Base-by-base conservation (phyloP, 2,797 vertebrate species). In the Huso huso region DNA sequence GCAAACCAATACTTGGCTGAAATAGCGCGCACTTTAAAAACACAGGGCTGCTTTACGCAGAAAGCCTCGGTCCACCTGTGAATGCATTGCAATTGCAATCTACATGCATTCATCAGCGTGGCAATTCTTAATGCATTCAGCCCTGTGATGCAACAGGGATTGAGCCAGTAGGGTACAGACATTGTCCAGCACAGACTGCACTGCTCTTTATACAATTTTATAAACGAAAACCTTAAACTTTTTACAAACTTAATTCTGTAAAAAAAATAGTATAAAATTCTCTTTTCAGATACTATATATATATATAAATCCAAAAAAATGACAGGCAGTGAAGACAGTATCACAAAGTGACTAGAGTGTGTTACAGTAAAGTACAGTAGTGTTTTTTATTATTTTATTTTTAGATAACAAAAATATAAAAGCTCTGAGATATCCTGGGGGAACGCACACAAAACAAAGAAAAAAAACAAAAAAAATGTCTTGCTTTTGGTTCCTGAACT, bases 341-440 rank as follows among this genome's bases (percentile, higher is more conserved):
- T 79, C 80, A 84, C 81, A 87, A 89, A 87, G 86, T 89, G 88
- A 80, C 88, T 83, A 84, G 83, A 82, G 81, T 86, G 78, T 37
- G 83, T 82, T 76, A 80, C 85, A 75, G 66, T 70, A 85, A 88
- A 77, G 80, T 86, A 84, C 76, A 82, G 78, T 77, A 78, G 78
- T 86, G 86, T 89, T 78, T 74, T 79, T 76, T 78, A 76, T 67
- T 80, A 62, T 78, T 85, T 68, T 77, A 78, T 63, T 66, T 86
- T 89, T 89, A 87, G 77, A 85, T 89, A 90, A 89, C 87, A 91
- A 91, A 90, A 90, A 90, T 90, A 37, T 37, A 91, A 80, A 90
- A 88, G 80, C 83, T 90, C 87, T 86, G 78, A 86, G 78, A 86
- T 78, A 82, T 79, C 76, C 83, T 77, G 84, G 82, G 83, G 80